phyloP scores from a whole-genome alignment of 1,140 invertebrate species.

The Bombus ignitus region DNA sequence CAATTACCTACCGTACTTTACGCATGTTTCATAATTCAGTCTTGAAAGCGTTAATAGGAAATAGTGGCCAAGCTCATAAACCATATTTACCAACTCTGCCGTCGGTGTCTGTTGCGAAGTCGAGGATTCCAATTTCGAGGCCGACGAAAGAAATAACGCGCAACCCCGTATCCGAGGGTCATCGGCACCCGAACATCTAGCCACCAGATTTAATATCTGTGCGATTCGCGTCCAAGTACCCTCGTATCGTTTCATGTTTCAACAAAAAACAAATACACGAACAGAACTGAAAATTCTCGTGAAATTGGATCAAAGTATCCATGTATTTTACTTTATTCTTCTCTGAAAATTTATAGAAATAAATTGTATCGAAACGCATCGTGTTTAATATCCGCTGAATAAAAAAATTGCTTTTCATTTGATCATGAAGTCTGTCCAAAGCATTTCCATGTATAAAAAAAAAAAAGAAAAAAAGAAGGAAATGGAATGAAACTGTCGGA shows the following conservation, averaged over 20 bases:
- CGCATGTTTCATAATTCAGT: conserved; percentile 53
- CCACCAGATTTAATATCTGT: not conserved
- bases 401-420: too few relatives aligned
- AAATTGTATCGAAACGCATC: too few relatives aligned
- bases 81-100: conserved; percentile 41
- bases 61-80: conserved; percentile 41
- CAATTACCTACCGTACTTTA: conserved; percentile 41
- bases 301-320: not conserved
- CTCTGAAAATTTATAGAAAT: too few relatives aligned
- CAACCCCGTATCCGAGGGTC: not conserved
- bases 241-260: not conserved
- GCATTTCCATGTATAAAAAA: too few relatives aligned
- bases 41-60: conserved; percentile 50
- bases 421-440: too few relatives aligned
- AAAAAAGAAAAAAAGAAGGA: too few relatives aligned
- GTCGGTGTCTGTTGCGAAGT: conserved; percentile 26
- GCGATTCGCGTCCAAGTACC: not conserved
- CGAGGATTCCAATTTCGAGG: conserved; percentile 39
- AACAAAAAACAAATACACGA: not conserved
- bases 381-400: too few relatives aligned
- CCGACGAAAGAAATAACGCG: conserved; percentile 29
- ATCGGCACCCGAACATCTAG: not conserved
- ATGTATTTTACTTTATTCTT: not conserved
- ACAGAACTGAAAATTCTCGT: not conserved
- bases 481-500: too few relatives aligned